Conservation (phyloP, 1,140 invertebrate species). For the Caenorhabditis tropicalis region DNA sequence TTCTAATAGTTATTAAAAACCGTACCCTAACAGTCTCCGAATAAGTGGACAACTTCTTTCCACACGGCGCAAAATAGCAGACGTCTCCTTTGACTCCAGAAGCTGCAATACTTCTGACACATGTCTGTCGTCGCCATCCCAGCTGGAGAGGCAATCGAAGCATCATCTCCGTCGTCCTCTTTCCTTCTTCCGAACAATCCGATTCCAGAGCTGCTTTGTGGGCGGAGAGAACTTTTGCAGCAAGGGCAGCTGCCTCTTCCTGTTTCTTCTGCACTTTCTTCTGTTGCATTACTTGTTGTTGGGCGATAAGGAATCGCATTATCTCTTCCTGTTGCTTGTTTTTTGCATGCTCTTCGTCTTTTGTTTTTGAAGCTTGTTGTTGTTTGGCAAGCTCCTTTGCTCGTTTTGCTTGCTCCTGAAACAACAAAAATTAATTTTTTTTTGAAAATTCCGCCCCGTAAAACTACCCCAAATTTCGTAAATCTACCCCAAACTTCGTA, state of each 20-base stretch:
- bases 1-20: no score
- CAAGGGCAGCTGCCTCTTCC: neutral
- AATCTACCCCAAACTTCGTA: no score
- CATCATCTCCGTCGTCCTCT: neutral
- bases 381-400: neutral
- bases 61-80: slow-evolving; percentile 44
- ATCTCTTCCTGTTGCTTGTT: neutral
- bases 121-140: slow-evolving; percentile 49
- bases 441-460: no score
- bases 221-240: neutral
- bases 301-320: neutral
- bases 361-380: neutral
- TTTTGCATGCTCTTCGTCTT: neutral
- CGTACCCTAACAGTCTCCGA: slow-evolving; percentile 45
- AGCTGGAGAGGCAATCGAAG: slow-evolving; percentile 38
- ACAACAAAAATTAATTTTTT: neutral
- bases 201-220: neutral
- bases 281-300: neutral
- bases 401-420: slow-evolving; percentile 22
- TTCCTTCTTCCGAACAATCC: neutral
- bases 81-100: slow-evolving; percentile 49
- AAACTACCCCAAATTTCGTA: no score
- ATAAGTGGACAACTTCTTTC: slow-evolving; percentile 50
- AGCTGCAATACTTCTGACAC: neutral
- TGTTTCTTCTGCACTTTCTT: slow-evolving; percentile 5